A percentile compares a stretch with the other conserved stretches of the same genome.
These are phyloP conservation scores for Tamandua tetradactyla DNA, from an alignment of 2,797 vertebrate species.

Conservation along the genomic window DNA sequence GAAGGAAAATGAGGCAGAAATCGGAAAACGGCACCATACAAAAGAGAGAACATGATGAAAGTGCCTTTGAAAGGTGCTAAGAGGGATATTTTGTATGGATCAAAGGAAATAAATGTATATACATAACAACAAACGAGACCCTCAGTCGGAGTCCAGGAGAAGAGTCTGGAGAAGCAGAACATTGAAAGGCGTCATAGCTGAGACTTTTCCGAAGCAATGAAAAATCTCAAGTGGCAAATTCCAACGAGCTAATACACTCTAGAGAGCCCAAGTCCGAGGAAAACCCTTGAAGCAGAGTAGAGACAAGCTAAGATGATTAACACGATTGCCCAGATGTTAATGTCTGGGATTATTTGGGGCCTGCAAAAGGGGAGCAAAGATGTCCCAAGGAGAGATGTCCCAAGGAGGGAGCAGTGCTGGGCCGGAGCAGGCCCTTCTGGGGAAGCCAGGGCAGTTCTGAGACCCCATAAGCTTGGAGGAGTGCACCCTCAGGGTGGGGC, in stretches of 20 bases:
- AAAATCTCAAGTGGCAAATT: background rate
- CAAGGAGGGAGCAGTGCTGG: no score
- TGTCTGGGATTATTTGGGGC: background rate
- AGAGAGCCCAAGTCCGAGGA: background rate
- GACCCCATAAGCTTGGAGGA: background rate
- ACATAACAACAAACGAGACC: background rate
- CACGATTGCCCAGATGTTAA: background rate
- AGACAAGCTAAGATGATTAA: background rate
- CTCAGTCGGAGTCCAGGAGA: background rate
- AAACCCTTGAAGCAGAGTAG: background rate
- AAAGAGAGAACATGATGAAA: background rate
- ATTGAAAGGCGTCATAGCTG: background rate
- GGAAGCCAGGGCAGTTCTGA: background rate
- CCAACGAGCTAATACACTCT: background rate
- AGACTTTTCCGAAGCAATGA: background rate
- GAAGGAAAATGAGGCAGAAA: background rate
- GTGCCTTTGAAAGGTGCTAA: background rate
- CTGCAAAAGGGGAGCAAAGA: no score
- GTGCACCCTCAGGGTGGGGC: background rate
- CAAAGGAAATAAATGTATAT: background rate
- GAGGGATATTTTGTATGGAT: background rate
- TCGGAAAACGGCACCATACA: background rate
- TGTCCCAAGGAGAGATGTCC: no score
- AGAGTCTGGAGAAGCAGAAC: background rate
- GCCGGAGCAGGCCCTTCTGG: no score